phyloP scores from a whole-genome alignment of 2,888 invertebrate species.

The Thymelicus acteon region DNA sequence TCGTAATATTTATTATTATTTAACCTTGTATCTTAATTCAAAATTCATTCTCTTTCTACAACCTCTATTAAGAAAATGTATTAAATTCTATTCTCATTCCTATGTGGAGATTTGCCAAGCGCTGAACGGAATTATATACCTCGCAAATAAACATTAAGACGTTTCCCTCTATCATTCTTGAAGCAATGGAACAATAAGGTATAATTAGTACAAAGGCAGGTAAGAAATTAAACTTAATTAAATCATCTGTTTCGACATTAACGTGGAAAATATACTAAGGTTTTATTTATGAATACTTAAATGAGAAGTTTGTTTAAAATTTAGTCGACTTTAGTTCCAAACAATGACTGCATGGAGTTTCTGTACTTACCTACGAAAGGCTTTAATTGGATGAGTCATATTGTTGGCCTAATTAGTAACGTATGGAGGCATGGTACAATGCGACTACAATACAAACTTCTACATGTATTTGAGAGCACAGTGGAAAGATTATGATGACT shows the following conservation, averaged over 20 bases:
- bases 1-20: no score
- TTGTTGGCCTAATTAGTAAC: slow-evolving; percentile 20
- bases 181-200: not conserved
- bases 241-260: not conserved
- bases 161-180: not conserved
- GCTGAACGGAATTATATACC: not conserved
- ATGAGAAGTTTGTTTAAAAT: not conserved
- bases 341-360: not conserved
- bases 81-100: not conserved
- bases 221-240: slow-evolving; percentile 3
- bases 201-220: not conserved
- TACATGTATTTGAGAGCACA: slow-evolving; percentile 12
- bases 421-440: slow-evolving; percentile 14
- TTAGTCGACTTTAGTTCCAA: not conserved
- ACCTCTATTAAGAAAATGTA: no score
- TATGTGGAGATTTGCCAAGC: not conserved
- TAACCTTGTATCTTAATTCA: no score
- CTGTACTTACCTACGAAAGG: slow-evolving; percentile 9
- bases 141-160: not conserved
- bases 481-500: slow-evolving; percentile 24
- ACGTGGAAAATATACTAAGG: not conserved
- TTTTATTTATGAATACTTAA: not conserved
- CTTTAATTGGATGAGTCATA: slow-evolving; percentile 23
- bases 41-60: no score
- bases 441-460: slow-evolving; percentile 13